Evolutionary conservation across 1,140 invertebrate genomes (phyloP).

Genomic region (Paramacrobiotus metropolitanus): DNA sequence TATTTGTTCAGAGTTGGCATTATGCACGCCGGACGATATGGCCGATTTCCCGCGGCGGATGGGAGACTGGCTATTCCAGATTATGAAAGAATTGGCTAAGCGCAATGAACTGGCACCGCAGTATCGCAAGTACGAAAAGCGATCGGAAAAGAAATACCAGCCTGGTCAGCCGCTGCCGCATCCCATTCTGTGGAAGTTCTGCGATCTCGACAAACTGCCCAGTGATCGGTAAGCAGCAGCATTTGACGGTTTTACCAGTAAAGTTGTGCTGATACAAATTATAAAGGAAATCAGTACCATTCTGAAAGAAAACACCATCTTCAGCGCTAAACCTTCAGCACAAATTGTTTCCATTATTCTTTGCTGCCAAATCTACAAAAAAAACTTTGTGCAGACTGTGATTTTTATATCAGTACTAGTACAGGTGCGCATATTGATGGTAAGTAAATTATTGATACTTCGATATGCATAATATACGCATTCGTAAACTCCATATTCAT

Average conservation of each 20-base stretch:
- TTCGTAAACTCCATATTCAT: too few species aligned
- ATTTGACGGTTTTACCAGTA: constrained; percentile 4
- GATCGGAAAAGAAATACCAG: constrained; percentile 48
- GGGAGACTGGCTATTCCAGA: constrained; percentile 88
- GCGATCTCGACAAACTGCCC: constrained; percentile 65
- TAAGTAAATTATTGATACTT: too few species aligned
- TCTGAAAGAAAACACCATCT: too few species aligned
- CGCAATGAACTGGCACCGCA: constrained; percentile 56
- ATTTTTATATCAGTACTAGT: too few species aligned
- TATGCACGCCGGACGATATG: constrained; percentile 58
- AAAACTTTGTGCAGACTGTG: too few species aligned
- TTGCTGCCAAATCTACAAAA: too few species aligned
- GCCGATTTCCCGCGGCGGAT: constrained; percentile 44
- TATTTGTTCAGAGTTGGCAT: constrained; percentile 21
- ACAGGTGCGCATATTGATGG: too few species aligned
- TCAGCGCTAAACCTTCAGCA: too few species aligned
- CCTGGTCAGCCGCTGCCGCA: constrained; percentile 53
- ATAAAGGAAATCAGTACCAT: too few species aligned
- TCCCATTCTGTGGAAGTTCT: constrained; percentile 89
- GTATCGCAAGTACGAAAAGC: constrained; percentile 57
- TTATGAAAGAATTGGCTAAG: constrained; percentile 78
- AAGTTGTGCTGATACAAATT: background rate
- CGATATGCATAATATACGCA: too few species aligned
- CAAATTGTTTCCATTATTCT: too few species aligned
- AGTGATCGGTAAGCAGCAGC: constrained; percentile 39